Evolutionary conservation across 1,140 invertebrate genomes (phyloP), one percentile per base, ranked within the genome.

Genomic region (Drosophila varians): DNA sequence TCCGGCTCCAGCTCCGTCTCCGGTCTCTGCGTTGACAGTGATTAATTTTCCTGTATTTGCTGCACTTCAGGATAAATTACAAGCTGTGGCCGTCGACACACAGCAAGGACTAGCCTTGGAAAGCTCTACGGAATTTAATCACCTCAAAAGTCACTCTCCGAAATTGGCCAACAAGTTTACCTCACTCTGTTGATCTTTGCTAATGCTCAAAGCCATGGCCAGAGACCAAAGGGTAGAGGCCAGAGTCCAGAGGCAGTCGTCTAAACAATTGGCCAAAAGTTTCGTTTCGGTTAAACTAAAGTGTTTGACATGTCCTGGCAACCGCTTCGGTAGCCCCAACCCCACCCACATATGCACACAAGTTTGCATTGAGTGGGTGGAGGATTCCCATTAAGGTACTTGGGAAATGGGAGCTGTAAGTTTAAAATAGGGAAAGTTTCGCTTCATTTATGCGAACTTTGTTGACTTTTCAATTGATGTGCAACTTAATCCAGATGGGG

Each of bases 11-110:
- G n/a, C n/a, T n/a, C n/a, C n/a, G n/a, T 40, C 4, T 38, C 12
- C 36, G n/a, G 36, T 31, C 36, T 38, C 36, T 16, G 5, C 36
- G 6, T 12, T 75, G 77, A 79, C 77, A 49, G 62, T 79, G 77
- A 79, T 80, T 79, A 80, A 79, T 79, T 71, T 25, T 28, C 19
- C 19, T 23, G 40, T 7, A 14, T 40, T 25, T 53, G 61, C 51
- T 52, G 23, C 74, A 56, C 34, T 56, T 48, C 11, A 25, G 42
- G 51, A 73, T 25, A 62, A 70, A 69, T 62, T 47, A 31, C 55
- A 14, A 16, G 40, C 42, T 62, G 62, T 38, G 56, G 38, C 34
- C 46, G 28, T 31, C 18, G 26, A 36, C 14, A 36, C 12, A 8
- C 25, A n/a, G n/a, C n/a, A n/a, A n/a, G n/a, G 12, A 46, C 28